Evolutionary conservation across 1,140 invertebrate genomes (phyloP).

Genomic region (Ephestia elutella): DNA sequence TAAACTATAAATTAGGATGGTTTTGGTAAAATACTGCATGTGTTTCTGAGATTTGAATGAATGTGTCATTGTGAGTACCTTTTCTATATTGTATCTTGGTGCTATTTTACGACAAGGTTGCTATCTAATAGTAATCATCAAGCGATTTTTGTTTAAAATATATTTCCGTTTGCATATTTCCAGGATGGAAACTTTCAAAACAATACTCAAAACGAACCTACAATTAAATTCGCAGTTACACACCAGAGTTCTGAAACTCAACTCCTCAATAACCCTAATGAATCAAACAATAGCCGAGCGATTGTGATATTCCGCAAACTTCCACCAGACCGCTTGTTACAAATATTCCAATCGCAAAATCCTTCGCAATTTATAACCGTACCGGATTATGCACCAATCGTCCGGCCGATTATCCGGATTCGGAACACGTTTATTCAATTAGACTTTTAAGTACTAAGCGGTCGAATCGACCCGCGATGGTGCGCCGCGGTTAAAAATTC

Average conservation of each 20-base stretch:
- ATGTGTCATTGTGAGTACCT: no score
- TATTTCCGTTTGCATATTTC: no score
- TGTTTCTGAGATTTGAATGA: no score
- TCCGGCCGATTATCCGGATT: not conserved
- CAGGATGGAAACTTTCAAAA: no score
- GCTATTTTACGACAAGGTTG: no score
- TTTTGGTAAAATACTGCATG: not conserved
- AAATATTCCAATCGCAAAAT: not conserved
- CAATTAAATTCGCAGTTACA: not conserved
- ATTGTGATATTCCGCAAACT: not conserved
- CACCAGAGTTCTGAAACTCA: not conserved
- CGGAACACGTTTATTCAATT: constrained; percentile 3
- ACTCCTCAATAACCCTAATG: not conserved
- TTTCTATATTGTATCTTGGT: no score
- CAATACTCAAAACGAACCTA: no score
- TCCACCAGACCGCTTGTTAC: not conserved
- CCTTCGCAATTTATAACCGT: not conserved
- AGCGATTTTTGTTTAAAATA: no score
- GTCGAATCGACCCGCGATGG: not conserved
- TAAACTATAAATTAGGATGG: not conserved
- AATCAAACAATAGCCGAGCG: not conserved
- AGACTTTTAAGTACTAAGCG: constrained; percentile 3
- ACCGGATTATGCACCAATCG: not conserved
- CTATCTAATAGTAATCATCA: no score
- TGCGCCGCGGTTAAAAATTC: not conserved